These are phyloP conservation scores for Zaprionus davidi DNA, from an alignment of 1,140 invertebrate genomes.

Conservation along the genomic window DNA sequence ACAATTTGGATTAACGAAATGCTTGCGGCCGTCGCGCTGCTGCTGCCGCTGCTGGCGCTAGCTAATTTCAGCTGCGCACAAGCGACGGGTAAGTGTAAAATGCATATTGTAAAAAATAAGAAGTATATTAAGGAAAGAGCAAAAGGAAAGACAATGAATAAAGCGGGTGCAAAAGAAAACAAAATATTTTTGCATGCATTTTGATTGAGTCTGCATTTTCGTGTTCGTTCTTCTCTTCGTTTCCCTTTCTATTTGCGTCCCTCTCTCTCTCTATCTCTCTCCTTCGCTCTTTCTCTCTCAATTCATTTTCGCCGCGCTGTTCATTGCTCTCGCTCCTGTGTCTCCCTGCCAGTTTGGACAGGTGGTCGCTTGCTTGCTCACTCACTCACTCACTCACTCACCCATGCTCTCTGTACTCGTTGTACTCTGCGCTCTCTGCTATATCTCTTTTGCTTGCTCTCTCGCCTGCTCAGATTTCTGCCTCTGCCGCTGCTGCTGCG, in stretches of 20 bases:
- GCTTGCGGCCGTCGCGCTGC: slow-evolving; percentile 64
- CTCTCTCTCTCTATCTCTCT: not conserved
- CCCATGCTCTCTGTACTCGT: not conserved
- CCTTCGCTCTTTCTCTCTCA: not conserved
- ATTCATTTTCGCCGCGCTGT: slow-evolving; percentile 35
- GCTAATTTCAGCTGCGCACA: slow-evolving; percentile 58
- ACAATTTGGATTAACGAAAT: slow-evolving; percentile 72
- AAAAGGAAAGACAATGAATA: slow-evolving; percentile 2
- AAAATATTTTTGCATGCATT: slow-evolving; percentile 43
- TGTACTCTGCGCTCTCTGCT: slow-evolving; percentile 17
- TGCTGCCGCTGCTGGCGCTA: slow-evolving; percentile 67
- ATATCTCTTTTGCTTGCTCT: not conserved
- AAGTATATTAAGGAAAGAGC: not conserved
- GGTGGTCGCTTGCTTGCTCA: slow-evolving; percentile 55
- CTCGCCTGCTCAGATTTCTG: slow-evolving; percentile 36
- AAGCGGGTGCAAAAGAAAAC: not conserved
- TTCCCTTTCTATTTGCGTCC: slow-evolving; percentile 49
- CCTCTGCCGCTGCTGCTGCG: slow-evolving; percentile 22
- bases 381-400: slow-evolving; percentile 9
- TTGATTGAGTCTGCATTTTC: slow-evolving; percentile 52
- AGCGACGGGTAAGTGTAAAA: slow-evolving; percentile 66
- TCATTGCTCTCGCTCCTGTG: slow-evolving; percentile 43
- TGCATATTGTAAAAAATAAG: slow-evolving; percentile 7
- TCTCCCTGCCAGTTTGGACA: slow-evolving; percentile 57
- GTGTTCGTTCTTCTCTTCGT: slow-evolving; percentile 46